Base-by-base conservation (phyloP, 2,113 vertebrate genomes). In the Mormyrus iriodes region DNA sequence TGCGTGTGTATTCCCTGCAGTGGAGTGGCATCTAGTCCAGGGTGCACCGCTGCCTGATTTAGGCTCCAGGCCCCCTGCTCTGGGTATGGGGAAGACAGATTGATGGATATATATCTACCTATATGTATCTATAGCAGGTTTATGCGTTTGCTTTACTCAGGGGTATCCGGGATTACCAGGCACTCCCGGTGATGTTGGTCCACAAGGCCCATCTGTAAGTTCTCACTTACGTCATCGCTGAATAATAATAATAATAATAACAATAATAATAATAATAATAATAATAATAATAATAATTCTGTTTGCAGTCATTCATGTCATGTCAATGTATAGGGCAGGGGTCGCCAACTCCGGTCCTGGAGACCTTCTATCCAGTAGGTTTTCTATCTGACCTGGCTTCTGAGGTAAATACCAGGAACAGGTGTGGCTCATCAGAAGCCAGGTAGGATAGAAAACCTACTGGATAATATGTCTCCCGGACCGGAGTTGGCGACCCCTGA, bases 161-260 rank as follows among this genome's bases (percentile, higher is more conserved):
- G 98, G 98, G 13, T 99, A 99, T 93, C 93, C 96, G 90, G 98
- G 98, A 90, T 91, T 95, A 91, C 95, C 97, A 90, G 98, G 98
- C 55, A 44, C 93, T 93, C 95, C 97, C 88, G 98, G 98, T 48
- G 94, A 96, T 86, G n/a, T 97, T 0, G 98, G 98, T 2, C 93
- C 96, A 79, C 95, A 96, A 91, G 98, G 98, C 89, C 92, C 96
- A 90, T 93, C 95, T 90, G 98, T 99, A 96, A 95, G 98, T 98
- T 90, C 90, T 69, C 61, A 27, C 24, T 65, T n/a, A 17, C 76
- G 31, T 55, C 55, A 21, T 13, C 89, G 9, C 31, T 83, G 42
- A 51, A 7, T 86, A 53, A 83, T 49, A 58, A 53, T 83, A 46
- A 19, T 48, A 83, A 48, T 83, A 58, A 53, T 83, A 46, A 19